Base-by-base conservation (phyloP, 2,797 vertebrate species). In the Pampus argenteus region DNA sequence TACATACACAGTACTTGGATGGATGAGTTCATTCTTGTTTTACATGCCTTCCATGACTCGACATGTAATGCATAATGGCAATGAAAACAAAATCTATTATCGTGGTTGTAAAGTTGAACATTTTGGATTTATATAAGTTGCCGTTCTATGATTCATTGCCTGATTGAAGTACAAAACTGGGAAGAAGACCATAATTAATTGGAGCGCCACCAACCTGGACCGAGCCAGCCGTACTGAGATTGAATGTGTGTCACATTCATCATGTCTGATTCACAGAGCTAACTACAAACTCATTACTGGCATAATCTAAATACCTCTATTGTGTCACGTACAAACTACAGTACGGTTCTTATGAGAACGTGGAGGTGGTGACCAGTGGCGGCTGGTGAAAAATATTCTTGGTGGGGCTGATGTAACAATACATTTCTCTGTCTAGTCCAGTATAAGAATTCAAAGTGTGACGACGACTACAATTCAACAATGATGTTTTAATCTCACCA, bases 221-320 rank as follows among this genome's bases (percentile, higher is more conserved):
- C 13, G 2, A 18, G 51, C 17, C 60, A 36, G 62, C 44, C 67
- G 65, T 75, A 47, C 55, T n/a, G 38, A 40, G 68, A 76, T 49
- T 61, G 48, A 42, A 59, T 81, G 58, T 62, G 44, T 66, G 48
- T 64, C 62, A 72, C n/a, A 79, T 57, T 63, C 54, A 60, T 84
- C 9, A 75, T 81, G 71, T 85, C 20, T 76, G 48, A 84, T 81
- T 70, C 68, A 58, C 34, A 61, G 61, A 51, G 61, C 29, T 48
- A 63, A 72, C 76, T 68, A 55, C 55, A 68, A 62, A 38, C 72
- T 65, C 62, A 82, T 68, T 49, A 79, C 51, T 69, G 56, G 67
- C 78, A 78, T 64, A 59, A 71, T 84, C 49, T 75, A 70, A 83
- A 78, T 40, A 34, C 22, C 17, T 86, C 59, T 81, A 65, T 82